phyloP scores from a whole-genome alignment of 2,888 invertebrate genomes.

The Protonemura montana region DNA sequence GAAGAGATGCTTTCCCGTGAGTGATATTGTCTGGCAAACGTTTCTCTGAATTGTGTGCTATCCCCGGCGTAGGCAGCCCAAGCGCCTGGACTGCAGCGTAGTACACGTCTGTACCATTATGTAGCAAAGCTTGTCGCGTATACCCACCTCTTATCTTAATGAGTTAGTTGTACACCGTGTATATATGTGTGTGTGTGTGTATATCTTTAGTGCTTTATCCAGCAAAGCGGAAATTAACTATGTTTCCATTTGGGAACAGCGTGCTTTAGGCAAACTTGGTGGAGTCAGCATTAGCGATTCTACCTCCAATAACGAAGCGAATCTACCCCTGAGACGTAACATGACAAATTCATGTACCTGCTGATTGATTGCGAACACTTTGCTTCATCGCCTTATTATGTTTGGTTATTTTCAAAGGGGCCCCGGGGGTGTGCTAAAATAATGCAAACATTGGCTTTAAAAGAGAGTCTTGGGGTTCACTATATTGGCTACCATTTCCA shows the following conservation, averaged over 20 bases:
- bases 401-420: no score
- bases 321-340: background rate
- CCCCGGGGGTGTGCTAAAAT: background rate
- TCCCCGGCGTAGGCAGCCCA: background rate
- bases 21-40: background rate
- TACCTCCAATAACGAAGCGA: background rate
- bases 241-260: slow-evolving; percentile 30
- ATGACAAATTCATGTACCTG: background rate
- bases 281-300: background rate
- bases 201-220: slow-evolving; percentile 40
- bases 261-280: background rate
- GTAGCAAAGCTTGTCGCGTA: no score
- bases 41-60: background rate
- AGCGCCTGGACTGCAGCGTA: no score
- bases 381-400: background rate
- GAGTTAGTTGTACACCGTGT: background rate
- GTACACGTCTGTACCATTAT: no score
- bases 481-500: no score
- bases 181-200: background rate
- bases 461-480: no score
- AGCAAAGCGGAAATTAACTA: slow-evolving; percentile 44
- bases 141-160: slow-evolving; percentile 36
- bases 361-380: background rate
- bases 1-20: background rate
- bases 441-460: background rate